Evolutionary conservation across 2,797 vertebrate genomes (phyloP).

Genomic region (Spinus olivaceus): DNA sequence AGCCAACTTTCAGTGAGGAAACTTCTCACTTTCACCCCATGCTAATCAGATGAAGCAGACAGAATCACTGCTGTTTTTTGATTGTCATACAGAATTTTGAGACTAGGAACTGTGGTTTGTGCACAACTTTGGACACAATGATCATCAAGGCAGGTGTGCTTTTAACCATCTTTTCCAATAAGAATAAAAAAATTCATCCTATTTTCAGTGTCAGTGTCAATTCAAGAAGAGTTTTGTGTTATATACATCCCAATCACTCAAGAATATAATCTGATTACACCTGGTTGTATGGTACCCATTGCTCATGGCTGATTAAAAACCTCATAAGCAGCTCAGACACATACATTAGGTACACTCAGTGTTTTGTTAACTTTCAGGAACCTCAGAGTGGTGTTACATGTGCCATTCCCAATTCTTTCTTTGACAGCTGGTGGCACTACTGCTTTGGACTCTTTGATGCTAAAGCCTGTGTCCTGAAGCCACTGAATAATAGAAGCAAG

Average conservation of each 20-base stretch:
- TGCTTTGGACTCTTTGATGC: not conserved
- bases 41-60: not conserved
- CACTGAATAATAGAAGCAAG: not conserved
- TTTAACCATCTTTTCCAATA: not conserved
- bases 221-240: not conserved
- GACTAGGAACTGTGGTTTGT: accelerated
- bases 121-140: not conserved
- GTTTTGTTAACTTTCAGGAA: not conserved
- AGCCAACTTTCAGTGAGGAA: not conserved
- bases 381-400: accelerated
- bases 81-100: not conserved
- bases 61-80: not conserved
- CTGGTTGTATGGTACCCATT: not conserved
- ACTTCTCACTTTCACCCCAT: not conserved
- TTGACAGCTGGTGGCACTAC: not conserved
- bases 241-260: too few relatives aligned
- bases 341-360: not conserved
- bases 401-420: not conserved
- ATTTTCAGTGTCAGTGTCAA: not conserved
- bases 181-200: not conserved
- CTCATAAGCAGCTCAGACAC: not conserved
- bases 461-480: not conserved
- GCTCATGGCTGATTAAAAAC: not conserved
- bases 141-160: not conserved
- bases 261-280: not conserved